Evolutionary conservation across 2,797 vertebrate species (phyloP).

Genomic region (Manis crassicaudata): DNA sequence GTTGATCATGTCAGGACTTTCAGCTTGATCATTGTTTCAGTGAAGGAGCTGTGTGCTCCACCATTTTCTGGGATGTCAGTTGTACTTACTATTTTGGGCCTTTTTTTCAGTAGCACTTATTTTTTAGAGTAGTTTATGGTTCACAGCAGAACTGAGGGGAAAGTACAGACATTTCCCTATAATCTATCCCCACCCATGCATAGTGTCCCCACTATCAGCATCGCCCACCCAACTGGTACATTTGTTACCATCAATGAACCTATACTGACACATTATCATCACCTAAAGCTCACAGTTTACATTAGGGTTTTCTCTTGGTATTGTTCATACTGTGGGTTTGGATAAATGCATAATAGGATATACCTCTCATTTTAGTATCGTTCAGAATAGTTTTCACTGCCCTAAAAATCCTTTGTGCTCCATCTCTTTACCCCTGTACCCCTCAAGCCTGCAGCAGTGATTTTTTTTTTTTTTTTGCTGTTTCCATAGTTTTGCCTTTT

Average conservation of each 20-base stretch:
- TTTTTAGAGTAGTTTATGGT: not conserved
- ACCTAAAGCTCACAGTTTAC: not conserved
- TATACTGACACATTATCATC: not conserved
- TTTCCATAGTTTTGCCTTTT: not conserved
- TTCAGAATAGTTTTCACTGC: not conserved
- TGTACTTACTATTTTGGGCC: not conserved
- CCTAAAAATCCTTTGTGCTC: not conserved
- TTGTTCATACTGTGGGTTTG: not conserved
- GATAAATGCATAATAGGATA: not conserved
- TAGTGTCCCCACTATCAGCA: too few species aligned
- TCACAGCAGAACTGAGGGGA: not conserved
- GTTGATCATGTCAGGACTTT: not conserved
- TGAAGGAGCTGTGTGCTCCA: not conserved
- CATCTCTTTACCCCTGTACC: not conserved
- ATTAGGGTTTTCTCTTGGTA: not conserved
- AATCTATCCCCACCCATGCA: too few species aligned
- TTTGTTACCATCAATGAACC: not conserved
- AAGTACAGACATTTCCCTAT: not conserved
- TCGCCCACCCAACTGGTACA: not conserved
- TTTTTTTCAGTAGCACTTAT: not conserved
- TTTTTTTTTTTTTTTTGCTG: not conserved
- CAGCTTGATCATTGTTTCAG: not conserved
- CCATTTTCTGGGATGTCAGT: not conserved
- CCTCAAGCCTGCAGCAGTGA: not conserved
- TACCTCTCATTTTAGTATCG: not conserved